Conservation (phyloP, 2,797 vertebrate species). For the Ammospiza maritima region DNA sequence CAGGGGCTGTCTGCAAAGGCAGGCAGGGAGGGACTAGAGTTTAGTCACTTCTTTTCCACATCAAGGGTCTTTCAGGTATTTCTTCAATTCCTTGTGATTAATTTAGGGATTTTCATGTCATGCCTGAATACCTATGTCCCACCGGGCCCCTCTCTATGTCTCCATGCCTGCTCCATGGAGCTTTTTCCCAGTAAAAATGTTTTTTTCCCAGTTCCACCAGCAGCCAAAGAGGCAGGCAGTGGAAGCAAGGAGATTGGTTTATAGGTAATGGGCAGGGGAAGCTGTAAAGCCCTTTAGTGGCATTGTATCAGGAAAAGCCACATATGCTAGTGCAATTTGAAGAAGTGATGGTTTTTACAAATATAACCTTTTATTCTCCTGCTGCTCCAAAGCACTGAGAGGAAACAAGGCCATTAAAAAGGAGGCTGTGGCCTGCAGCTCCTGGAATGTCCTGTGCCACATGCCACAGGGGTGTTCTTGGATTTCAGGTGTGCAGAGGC, state of each 20-base stretch:
- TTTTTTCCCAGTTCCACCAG: neutral
- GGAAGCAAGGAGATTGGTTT: neutral
- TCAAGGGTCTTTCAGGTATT: neutral
- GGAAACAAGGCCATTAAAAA: neutral
- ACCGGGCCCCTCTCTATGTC: neutral
- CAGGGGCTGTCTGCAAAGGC: neutral
- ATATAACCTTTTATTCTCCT: neutral
- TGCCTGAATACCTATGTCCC: neutral
- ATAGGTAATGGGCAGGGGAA: neutral
- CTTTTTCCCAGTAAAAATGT: neutral
- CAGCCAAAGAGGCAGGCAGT: neutral
- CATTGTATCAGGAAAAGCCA: neutral
- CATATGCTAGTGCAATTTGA: neutral
- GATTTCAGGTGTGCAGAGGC: conserved; percentile 24
- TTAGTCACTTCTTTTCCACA: neutral
- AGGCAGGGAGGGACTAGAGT: neutral
- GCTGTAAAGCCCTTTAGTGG: neutral
- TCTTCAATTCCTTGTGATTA: neutral
- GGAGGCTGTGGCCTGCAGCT: neutral
- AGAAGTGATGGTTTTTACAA: neutral
- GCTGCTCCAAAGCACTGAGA: neutral
- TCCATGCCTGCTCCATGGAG: neutral
- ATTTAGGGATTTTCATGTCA: neutral
- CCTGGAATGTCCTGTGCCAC: neutral
- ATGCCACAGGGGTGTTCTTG: neutral